A percentile compares a stretch with the other conserved stretches of the same genome.
phyloP scores from a whole-genome alignment of 2,888 invertebrate genomes.

The Rutpela maculata region DNA sequence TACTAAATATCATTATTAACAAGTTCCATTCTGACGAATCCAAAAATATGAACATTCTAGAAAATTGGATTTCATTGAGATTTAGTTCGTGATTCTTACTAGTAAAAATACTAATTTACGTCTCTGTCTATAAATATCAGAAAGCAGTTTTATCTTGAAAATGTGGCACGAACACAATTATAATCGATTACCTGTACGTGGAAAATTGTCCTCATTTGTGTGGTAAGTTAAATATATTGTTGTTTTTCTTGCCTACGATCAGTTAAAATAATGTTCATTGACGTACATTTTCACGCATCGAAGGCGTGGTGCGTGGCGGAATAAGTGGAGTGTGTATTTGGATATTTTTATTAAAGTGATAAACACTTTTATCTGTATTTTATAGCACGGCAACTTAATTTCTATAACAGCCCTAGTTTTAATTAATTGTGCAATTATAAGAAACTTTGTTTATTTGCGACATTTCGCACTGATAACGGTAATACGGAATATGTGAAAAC shows the following conservation, averaged over 20 bases:
- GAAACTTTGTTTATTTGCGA: neutral
- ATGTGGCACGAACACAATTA: neutral
- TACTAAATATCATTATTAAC: no score
- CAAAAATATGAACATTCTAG: neutral
- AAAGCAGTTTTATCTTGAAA: neutral
- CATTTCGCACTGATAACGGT: neutral
- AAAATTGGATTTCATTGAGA: neutral
- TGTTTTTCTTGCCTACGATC: constrained; percentile 34
- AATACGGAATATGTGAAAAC: neutral
- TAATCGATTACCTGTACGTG: constrained; percentile 4
- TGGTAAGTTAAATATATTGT: constrained; percentile 24
- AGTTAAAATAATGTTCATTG: constrained; percentile 37
- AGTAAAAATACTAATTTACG: neutral
- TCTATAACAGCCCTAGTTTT: constrained; percentile 8
- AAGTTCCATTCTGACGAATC: no score
- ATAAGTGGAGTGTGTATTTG: constrained; percentile 19
- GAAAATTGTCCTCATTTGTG: constrained; percentile 11
- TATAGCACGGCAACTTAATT: constrained; percentile 2
- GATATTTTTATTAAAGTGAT: constrained; percentile 25
- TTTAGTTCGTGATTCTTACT: neutral
- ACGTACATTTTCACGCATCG: constrained; percentile 45
- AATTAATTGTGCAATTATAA: constrained; percentile 7
- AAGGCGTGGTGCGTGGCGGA: constrained; percentile 41
- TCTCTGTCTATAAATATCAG: neutral
- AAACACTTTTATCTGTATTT: constrained; percentile 31